Base-by-base conservation (phyloP, 2,113 vertebrate genomes). In the Chroicocephalus ridibundus region DNA sequence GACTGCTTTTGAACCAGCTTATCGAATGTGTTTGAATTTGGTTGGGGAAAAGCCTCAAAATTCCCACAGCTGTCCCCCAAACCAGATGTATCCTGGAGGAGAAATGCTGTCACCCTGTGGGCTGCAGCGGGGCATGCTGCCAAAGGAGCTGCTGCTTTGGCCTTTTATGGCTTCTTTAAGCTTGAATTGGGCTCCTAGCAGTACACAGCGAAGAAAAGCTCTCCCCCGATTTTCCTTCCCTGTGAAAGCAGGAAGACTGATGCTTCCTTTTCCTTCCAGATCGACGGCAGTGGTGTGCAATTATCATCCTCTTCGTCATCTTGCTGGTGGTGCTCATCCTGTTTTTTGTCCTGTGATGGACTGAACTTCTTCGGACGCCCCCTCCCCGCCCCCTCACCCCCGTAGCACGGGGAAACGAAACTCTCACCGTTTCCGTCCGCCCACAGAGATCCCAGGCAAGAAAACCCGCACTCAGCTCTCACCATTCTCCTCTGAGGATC, bases 271-370 rank as follows among this genome's bases (percentile, higher is more conserved):
- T 82, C 90, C 84, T 98, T 97, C n/a, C 98, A 99, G 99, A 99
- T 96, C 99, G 99, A 34, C 98, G 99, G 68, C 99, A 99, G 98
- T 99, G 99, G 99, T 99, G 99, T 75, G 99, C 99, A 52, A 99
- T 99, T 19, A 98, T 98, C 4, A 9, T 99, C 91, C 98, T 99
- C 92, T 98, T 99, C 3, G 76, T 93, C 27, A 97, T 99, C 97
- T 98, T 99, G 86, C 90, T 99, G 82, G 98, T 99, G 18, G 97
- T 99, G 97, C 97, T 99, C 96, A 96, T 99, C 94, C 98, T 99
- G 92, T 98, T 99, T 95, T 96, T 99, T 26, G 96, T 99, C 91
- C 98, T 99, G 97, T 99, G 99, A 99, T 42, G 47, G 68, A 95
- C 55, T 49, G 76, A 88, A 76, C 87, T 92, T 81, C 61, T 70